These are phyloP conservation scores for Sebastes hopkinsi DNA, from an alignment of 2,797 vertebrate genomes.

Conservation along the genomic window DNA sequence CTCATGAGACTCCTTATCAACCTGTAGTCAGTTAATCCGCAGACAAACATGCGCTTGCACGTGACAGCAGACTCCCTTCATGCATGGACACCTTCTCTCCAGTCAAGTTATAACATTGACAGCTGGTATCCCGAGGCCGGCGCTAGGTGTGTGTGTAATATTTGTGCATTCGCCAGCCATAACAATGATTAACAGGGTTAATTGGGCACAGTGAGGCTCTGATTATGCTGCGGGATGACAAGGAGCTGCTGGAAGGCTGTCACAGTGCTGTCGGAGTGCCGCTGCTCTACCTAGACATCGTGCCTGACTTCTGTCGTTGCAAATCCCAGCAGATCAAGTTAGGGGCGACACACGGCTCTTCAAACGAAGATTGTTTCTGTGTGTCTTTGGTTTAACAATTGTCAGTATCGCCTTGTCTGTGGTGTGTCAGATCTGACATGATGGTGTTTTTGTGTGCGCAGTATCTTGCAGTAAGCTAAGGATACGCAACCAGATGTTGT, in stretches of 20 bases:
- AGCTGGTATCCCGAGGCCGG: conserved; percentile 54
- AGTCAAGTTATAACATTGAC: conserved; percentile 34
- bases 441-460: background rate
- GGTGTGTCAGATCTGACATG: background rate
- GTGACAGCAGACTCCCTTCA: conserved; percentile 34
- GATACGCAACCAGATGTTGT: background rate
- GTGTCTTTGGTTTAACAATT: conserved; percentile 4
- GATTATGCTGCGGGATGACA: conserved; percentile 58
- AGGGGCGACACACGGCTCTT: conserved; percentile 24
- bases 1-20: conserved; percentile 43
- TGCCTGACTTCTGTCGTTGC: conserved; percentile 40
- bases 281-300: conserved; percentile 19
- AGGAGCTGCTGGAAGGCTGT: conserved; percentile 54
- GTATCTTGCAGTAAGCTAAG: background rate
- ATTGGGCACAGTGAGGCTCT: conserved; percentile 63
- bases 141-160: conserved; percentile 34
- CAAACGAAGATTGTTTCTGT: conserved; percentile 9
- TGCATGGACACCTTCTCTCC: conserved; percentile 40
- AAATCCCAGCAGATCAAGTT: conserved; percentile 49
- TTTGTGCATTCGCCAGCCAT: conserved; percentile 57
- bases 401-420: background rate
- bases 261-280: conserved; percentile 20
- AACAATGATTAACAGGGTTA: conserved; percentile 71
- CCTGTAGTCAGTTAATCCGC: conserved; percentile 29
- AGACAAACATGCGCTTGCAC: conserved; percentile 1